These are phyloP conservation scores for Drosophila virilis DNA, from an alignment of 1,140 invertebrate species.

Conservation along the genomic window DNA sequence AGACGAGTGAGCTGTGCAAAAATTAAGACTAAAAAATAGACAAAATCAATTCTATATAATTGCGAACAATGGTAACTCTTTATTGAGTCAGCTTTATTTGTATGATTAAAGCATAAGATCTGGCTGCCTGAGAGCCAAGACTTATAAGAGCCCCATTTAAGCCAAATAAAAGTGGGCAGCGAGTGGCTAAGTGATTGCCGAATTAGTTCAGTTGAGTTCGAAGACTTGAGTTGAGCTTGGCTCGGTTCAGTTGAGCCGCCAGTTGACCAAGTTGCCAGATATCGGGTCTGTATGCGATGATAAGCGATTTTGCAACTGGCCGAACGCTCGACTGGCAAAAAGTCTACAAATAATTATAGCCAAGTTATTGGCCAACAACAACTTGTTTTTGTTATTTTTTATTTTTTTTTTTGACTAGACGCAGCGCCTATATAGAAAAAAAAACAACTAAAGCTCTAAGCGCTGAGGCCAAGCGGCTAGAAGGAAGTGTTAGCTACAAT, in stretches of 20 bases:
- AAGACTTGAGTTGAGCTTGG: not conserved
- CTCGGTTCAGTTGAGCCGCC: not conserved
- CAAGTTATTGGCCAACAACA: constrained; percentile 43
- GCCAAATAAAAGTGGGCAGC: not conserved
- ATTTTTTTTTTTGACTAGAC: constrained; percentile 30
- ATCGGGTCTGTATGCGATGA: constrained; percentile 21
- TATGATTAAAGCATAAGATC: not conserved
- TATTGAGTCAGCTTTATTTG: not conserved
- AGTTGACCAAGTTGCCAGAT: constrained; percentile 14
- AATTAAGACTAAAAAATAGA: no score
- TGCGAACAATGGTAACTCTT: no score
- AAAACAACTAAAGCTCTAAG: constrained; percentile 19
- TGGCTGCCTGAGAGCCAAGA: not conserved
- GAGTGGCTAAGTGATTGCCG: not conserved
- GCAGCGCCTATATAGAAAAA: constrained; percentile 21
- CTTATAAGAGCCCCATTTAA: not conserved
- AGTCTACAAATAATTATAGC: constrained; percentile 52
- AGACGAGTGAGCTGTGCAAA: no score
- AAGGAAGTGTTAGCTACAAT: not conserved
- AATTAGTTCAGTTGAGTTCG: constrained; percentile 5
- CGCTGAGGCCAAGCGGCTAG: not conserved
- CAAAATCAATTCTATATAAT: no score
- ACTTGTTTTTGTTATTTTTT: constrained; percentile 41
- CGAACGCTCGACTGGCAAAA: constrained; percentile 43
- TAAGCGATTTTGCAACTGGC: constrained; percentile 50